Conservation (phyloP, 2,797 vertebrate species). For the Silurus lanzhouensis region DNA sequence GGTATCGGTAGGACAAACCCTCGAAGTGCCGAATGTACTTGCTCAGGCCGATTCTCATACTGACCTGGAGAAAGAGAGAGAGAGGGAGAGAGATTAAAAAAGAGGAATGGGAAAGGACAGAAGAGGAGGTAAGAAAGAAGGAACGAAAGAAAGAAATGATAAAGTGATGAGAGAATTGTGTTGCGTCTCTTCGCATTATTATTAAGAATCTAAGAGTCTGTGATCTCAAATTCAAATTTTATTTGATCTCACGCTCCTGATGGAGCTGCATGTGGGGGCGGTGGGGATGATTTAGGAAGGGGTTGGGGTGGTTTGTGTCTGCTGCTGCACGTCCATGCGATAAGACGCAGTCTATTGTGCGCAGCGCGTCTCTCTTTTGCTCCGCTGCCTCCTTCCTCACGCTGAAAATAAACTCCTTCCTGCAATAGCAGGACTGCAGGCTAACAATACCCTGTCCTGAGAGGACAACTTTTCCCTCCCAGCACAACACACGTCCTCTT, state of each 20-base stretch:
- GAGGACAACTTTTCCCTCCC: not conserved
- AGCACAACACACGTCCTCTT: not conserved
- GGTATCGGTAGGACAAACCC: slow-evolving; percentile 89
- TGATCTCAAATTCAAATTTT: too few relatives aligned
- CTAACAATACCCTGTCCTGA: slow-evolving; percentile 48
- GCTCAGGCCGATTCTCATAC: slow-evolving; percentile 85
- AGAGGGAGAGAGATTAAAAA: not conserved
- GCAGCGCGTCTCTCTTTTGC: not conserved
- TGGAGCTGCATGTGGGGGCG: not conserved
- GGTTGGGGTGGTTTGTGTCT: not conserved
- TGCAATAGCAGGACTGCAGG: slow-evolving; percentile 13
- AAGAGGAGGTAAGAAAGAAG: not conserved
- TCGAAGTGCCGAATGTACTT: slow-evolving; percentile 95
- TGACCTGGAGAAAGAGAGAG: slow-evolving; percentile 75
- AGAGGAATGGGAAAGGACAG: not conserved
- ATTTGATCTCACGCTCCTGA: not conserved
- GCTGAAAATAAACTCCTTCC: slow-evolving; percentile 27
- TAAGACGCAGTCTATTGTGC: not conserved
- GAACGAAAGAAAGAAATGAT: not conserved
- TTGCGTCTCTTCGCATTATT: not conserved
- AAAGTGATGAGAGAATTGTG: not conserved
- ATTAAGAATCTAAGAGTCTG: too few relatives aligned
- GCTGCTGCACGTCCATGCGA: not conserved
- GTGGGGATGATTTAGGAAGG: too few relatives aligned
- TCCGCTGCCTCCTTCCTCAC: slow-evolving; percentile 35